Percentiles rank a stretch among this genome's conserved stretches.
phyloP scores from a whole-genome alignment of 2,797 vertebrate species.

The Bovichtus variegatus region DNA sequence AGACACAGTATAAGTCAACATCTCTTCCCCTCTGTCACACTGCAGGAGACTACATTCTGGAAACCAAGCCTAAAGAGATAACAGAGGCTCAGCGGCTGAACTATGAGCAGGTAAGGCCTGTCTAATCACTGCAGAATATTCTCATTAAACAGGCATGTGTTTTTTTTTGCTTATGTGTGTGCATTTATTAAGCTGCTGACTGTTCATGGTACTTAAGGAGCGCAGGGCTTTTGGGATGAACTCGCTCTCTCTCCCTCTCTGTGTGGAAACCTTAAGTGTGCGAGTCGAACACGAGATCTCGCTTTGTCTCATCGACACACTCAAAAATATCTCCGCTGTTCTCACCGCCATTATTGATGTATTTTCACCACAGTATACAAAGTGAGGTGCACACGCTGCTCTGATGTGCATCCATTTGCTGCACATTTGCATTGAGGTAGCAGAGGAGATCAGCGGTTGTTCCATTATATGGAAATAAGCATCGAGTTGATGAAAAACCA shows the following conservation, averaged over 20 bases:
- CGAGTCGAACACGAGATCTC: slow-evolving; percentile 22
- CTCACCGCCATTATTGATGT: background rate
- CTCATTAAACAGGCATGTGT: slow-evolving; percentile 24
- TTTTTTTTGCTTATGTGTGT: slow-evolving; percentile 51
- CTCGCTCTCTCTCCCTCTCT: slow-evolving; percentile 15
- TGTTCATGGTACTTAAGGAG: slow-evolving; percentile 29
- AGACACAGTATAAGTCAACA: background rate
- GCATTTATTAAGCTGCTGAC: slow-evolving; percentile 49
- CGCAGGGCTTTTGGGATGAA: slow-evolving; percentile 30
- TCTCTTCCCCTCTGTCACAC: slow-evolving; percentile 55
- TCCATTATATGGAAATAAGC: slow-evolving; percentile 56
- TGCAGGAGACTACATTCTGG: slow-evolving; percentile 98
- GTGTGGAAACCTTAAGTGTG: slow-evolving; percentile 9
- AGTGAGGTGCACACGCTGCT: slow-evolving; percentile 1
- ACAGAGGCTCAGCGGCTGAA: slow-evolving; percentile 97
- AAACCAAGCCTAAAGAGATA: slow-evolving; percentile 98
- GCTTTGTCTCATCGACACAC: slow-evolving; percentile 27
- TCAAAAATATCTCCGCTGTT: slow-evolving; percentile 30
- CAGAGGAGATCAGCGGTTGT: slow-evolving; percentile 41
- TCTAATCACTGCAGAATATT: slow-evolving; percentile 3
- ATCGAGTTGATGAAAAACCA: slow-evolving; percentile 32
- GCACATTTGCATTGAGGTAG: slow-evolving; percentile 46
- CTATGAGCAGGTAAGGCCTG: slow-evolving; percentile 94
- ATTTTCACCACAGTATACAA: slow-evolving; percentile 1
- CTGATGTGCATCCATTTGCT: slow-evolving; percentile 1